Evolutionary conservation across 2,113 vertebrate species (phyloP).

Genomic region (Stercorarius parasiticus): DNA sequence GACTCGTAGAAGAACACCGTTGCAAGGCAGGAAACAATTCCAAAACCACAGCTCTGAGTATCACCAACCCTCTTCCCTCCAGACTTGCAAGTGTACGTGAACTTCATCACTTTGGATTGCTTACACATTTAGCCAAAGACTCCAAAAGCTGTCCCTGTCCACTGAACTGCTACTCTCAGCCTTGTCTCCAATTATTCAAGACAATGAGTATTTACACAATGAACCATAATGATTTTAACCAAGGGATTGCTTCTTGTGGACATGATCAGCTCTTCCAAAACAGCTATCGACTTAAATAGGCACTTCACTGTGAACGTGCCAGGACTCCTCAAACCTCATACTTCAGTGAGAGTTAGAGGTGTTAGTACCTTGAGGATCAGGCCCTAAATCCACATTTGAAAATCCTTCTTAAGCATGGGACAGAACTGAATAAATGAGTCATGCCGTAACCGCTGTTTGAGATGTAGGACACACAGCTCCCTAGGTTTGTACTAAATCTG

Average conservation of each 20-base stretch:
- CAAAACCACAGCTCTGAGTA: background rate
- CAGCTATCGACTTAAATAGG: background rate
- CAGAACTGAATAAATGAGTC: background rate
- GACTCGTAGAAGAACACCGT: background rate
- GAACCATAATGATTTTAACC: background rate
- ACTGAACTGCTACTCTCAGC: background rate
- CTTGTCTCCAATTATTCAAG: background rate
- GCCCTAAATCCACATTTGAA: background rate
- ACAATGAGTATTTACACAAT: background rate
- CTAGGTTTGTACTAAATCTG: constrained; percentile 24
- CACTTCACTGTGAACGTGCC: background rate
- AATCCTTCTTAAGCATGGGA: background rate
- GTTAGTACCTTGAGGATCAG: background rate
- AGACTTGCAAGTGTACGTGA: background rate
- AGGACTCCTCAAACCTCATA: background rate
- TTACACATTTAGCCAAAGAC: background rate
- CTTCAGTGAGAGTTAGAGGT: background rate
- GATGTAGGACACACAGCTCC: background rate
- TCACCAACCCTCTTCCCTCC: background rate
- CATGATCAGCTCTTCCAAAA: background rate
- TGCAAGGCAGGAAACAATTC: background rate
- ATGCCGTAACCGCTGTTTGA: background rate
- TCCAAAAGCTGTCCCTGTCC: background rate
- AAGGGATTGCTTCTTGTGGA: background rate
- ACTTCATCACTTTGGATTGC: background rate